phyloP scores from a whole-genome alignment of 2,113 vertebrate species.

The Prochilodus magdalenae region DNA sequence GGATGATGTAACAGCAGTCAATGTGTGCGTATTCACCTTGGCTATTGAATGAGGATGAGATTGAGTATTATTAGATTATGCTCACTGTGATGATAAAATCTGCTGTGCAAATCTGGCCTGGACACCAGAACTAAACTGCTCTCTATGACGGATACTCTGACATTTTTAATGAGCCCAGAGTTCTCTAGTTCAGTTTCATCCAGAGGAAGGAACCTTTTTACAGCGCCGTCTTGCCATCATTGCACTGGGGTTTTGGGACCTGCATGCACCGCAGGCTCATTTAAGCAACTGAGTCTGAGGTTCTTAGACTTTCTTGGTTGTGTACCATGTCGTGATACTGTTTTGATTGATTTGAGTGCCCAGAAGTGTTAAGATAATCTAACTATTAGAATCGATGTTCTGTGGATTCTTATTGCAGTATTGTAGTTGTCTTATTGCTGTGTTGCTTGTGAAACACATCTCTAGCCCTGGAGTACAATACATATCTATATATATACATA shows the following conservation, averaged over 20 bases:
- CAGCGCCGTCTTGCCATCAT: background rate
- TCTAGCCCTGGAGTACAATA: too few species aligned
- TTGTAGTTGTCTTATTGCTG: background rate
- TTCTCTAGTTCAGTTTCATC: background rate
- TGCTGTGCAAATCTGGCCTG: background rate
- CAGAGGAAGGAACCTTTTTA: background rate
- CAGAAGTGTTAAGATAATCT: background rate
- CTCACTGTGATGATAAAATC: background rate
- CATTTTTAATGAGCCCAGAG: background rate
- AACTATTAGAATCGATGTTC: background rate
- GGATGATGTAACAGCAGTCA: slow-evolving; percentile 7
- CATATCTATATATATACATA: too few species aligned
- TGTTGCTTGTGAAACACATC: background rate
- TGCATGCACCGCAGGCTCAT: slow-evolving; percentile 8
- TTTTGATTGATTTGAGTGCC: background rate
- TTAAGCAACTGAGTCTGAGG: slow-evolving; percentile 2
- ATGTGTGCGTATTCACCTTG: background rate
- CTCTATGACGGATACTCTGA: background rate
- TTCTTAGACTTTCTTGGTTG: background rate
- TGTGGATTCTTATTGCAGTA: background rate
- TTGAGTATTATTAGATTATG: background rate
- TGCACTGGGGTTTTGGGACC: slow-evolving; percentile 12
- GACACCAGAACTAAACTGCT: background rate
- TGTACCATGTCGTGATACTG: background rate
- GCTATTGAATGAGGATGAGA: background rate